Evolutionary conservation across 2,113 vertebrate genomes (phyloP), one percentile per base, ranked within the genome.

Genomic region (Pachypanchax playfairii): DNA sequence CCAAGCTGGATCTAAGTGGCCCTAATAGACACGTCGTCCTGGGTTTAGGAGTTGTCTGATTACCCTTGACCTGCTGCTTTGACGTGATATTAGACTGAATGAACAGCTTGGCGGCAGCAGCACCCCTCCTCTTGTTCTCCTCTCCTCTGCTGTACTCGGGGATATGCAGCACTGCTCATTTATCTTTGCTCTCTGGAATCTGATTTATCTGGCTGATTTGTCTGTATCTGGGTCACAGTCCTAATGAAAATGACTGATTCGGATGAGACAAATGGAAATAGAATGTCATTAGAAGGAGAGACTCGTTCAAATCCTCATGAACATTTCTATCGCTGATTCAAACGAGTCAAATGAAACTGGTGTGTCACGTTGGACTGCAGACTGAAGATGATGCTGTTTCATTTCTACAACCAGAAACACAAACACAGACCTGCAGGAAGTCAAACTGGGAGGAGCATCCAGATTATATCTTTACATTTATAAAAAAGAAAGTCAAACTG

Each of bases 141-240:
- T 22, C 46, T 43, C 18, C 56, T 26, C 29, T 1, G 3, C 41
- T 65, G 47, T 35, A 44, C 38, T 73, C 70, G 64, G 64, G 29
- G 49, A 53, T 57, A 63, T 21, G 57, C 73, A 22, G 62, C 65
- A 2, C 31, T 10, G 11, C 56, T 74, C 65, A 46, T 81, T 43
- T 20, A 1, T 64, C 59, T 20, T 5, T 42, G 9, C 60, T 70
- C 56, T 24, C 9, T 31, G 61, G 66, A 53, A 63, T 79, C 66
- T 49, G 39, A 84, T 75, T 56, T 42, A 79, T 75, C 71, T 41
- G 73, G 59, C 63, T 12, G 50, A 72, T 67, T 76, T 58, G 66
- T 83, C 77, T 50, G 55, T 53, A 83, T 84, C 75, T 82, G 73
- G 83, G 77, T 80, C 78, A 77, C 65, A 29, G 68, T 56, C 68